These are phyloP conservation scores for Girardinichthys multiradiatus DNA, from an alignment of 2,113 vertebrate genomes.

Conservation along the genomic window DNA sequence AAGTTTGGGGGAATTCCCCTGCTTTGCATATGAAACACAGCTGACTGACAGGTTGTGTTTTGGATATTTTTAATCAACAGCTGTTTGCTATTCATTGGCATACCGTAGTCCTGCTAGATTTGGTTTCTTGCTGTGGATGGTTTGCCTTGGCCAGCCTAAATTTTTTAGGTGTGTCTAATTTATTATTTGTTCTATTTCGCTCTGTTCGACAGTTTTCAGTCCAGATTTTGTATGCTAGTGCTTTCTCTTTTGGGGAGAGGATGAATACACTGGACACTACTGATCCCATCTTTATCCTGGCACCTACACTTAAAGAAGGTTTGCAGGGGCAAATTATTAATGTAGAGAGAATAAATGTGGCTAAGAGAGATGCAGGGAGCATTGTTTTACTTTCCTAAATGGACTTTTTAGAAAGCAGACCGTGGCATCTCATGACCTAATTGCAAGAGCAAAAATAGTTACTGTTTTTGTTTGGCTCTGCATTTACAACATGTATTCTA, in stretches of 20 bases:
- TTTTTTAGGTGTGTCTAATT: not conserved
- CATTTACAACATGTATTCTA: constrained; percentile 36
- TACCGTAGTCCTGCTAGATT: too few relatives aligned
- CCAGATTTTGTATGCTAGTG: not conserved
- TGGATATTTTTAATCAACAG: too few relatives aligned
- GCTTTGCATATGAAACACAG: too few relatives aligned
- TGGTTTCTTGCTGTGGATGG: too few relatives aligned
- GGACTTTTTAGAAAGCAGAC: constrained; percentile 42
- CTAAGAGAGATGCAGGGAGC: constrained; percentile 1
- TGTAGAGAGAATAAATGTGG: constrained; percentile 1
- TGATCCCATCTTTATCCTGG: not conserved
- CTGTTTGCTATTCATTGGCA: too few relatives aligned
- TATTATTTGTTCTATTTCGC: not conserved
- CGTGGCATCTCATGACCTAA: constrained; percentile 50
- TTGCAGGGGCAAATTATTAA: constrained; percentile 20
- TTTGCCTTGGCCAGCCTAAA: not conserved
- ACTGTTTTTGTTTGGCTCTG: constrained; percentile 34
- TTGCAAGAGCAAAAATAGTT: constrained; percentile 53
- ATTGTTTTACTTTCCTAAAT: constrained; percentile 38
- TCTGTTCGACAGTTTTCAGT: not conserved
- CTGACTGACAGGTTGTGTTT: too few relatives aligned
- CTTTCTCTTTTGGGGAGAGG: not conserved
- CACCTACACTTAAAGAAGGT: constrained; percentile 15
- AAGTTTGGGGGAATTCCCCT: too few relatives aligned
- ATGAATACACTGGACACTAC: constrained; percentile 1